Conservation (phyloP, 2,113 vertebrate genomes). For the Thamnaconus septentrionalis region DNA sequence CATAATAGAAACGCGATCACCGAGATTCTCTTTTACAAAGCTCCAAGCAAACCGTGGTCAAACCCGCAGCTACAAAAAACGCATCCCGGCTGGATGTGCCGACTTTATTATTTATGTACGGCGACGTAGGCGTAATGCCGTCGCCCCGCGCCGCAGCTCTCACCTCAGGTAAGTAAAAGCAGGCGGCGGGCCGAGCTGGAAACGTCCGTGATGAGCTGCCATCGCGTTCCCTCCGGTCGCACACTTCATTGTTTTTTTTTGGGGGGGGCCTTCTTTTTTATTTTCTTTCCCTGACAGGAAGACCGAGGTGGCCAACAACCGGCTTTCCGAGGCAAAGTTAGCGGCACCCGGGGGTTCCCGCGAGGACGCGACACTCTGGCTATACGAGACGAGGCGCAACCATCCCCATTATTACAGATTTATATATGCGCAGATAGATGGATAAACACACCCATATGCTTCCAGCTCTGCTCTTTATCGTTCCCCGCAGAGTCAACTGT, state of each 20-base stretch:
- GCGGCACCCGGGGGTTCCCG: not conserved
- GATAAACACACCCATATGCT: conserved; percentile 22
- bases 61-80: not conserved
- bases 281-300: too few species aligned
- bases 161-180: too few species aligned
- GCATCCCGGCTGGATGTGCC: not conserved
- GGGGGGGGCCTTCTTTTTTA: too few species aligned
- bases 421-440: conserved; percentile 7
- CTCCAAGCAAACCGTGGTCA: not conserved
- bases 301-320: too few species aligned
- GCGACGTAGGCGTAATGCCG: not conserved
- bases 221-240: conserved; percentile 10
- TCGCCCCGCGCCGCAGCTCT: too few species aligned
- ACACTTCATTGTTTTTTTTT: not conserved
- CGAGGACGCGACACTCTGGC: not conserved
- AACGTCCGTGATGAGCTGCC: not conserved
- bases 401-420: conserved; percentile 1
- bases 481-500: conserved; percentile 50
- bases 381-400: too few species aligned
- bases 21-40: not conserved
- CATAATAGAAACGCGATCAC: not conserved
- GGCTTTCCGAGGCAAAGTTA: not conserved
- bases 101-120: conserved; percentile 18
- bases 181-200: too few species aligned
- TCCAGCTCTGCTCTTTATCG: conserved; percentile 39